Evolutionary conservation across 2,113 vertebrate genomes (phyloP), one percentile per base, ranked within the genome.

Genomic region (Girardinichthys multiradiatus): DNA sequence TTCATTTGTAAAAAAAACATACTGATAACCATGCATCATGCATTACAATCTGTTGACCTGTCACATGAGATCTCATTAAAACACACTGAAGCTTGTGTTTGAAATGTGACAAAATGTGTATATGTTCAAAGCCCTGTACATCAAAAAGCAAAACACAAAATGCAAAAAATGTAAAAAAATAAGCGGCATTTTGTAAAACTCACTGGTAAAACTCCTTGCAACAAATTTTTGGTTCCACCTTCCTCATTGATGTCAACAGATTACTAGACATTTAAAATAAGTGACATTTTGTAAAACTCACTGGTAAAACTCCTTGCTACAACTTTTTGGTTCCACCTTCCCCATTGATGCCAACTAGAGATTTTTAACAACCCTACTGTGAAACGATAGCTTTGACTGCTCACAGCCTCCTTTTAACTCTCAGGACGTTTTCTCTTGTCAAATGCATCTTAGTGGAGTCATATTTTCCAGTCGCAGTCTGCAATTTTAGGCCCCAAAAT

Each of bases 401-500:
- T 37, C 6, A 2, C 2, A 45, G 73, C 72, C 45, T 74, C 13
- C 37, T 2, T 57, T 30, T 27, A 57, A 28, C 70, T 60, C 28
- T 77, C 37, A 33, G 63, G 68, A 68, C 15, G 19, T 60, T 64
- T 64, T 70, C 71, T 21, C 37, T 54, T 77, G 71, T 67, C 58
- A 59, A 35, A 65, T 68, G 70, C 64, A 67, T 85, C 78, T 82
- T 70, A 63, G 61, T 68, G 54, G 48, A 64, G 60, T 82, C 68
- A 51, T n/a, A 60, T 87, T 79, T 70, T 72, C 61, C 72, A 79
- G 76, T 69, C 62, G 60, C 77, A 68, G 70, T 63, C 80, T 89
- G 82, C 74, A 82, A 80, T 89, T 84, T 76, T 74, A 88, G 87
- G 80, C 77, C 90, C 84, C 86, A 77, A 83, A 88, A 89, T 82